Base-by-base conservation (phyloP, 1,140 invertebrate species). In the Coptotermes formosanus region DNA sequence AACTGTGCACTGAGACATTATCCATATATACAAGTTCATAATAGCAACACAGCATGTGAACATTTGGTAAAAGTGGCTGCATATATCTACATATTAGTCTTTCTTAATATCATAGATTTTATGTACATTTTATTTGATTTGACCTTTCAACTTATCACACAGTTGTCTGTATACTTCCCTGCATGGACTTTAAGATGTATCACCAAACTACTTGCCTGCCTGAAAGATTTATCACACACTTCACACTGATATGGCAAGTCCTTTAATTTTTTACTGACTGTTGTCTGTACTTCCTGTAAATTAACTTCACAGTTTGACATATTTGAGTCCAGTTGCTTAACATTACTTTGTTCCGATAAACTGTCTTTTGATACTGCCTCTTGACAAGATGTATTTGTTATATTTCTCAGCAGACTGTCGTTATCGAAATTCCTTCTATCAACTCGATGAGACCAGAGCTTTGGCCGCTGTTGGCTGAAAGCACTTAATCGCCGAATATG, bases 201-300 rank as follows among this genome's bases (percentile, higher is more conserved):
- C 16, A 84, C 83, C n/a, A 84, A 64, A 84, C 83, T 84, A n/a
- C 83, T 84, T 32, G 83, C 83, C 30, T 84, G 83, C 59, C 83
- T 52, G 59, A 84, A 84, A 19, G 83, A 84, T 55, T 84, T 55
- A 45, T 84, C 83, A 84, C 83, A 84, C 45, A 84, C 55, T 84
- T 52, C 30, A 59, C 83, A 84, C 16, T 32, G 83, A 84, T 23
- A 84, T 30, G 83, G 83, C 19, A 55, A 25, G 14, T 84, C 83
- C n/a, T 45, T 84, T n/a, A 55, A 38, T 32, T 30, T 30, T 55
- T n/a, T 84, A 14, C 45, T 55, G 4, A 84, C 23, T 84, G 16
- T 45, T 1, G 59, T n/a, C 14, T 23, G 83, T 55, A 44, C 48
- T 55, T 64, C 48, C 19, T 23, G 30, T 21, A 32, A 52, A 52